Evolutionary conservation across 2,888 invertebrate genomes (phyloP), one percentile per base, ranked within the genome.

Genomic region (Alcis repandata): DNA sequence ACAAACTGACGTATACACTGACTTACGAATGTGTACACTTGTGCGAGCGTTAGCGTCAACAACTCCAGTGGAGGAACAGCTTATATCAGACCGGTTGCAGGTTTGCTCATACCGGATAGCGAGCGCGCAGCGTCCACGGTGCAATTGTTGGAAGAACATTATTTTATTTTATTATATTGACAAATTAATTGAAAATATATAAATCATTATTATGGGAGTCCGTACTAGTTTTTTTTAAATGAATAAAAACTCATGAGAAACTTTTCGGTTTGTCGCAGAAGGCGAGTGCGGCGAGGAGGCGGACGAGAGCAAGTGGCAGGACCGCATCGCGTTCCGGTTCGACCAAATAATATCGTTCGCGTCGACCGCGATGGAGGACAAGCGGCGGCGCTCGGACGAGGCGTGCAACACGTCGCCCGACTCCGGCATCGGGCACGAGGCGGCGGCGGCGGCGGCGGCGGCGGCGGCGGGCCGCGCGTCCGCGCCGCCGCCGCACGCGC

Each of bases 301-400:
- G 75, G 96, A 96, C 86, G 96, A 97, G 88, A 95, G 96, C 77
- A 97, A 97, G 88, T 98, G 98, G 98, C 98, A 98, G 88, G 97
- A 98, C 88, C 96, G 98, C 75, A 97, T 98, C 79, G 97, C 97
- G 86, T 98, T 97, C 75, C 98, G 98, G 59, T 98, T 99, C 94
- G 98, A 98, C 92, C 96, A 98, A 74, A 94, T 98, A 79, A 97
- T 98, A 74, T 98, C 98, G 66, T 97, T 98, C 85, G 98, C 98
- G 53, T 98, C 98, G 43, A 98, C 97, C 15, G 98, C 98, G 82
- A 94, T 98, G 85, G 98, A 97, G 85, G 96, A 97, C 89, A 96
- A 98, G 82, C 95, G 97, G 64, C 95, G 97, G 67, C 95, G 97
- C 67, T 97, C 97, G 43, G 97, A 98, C 89, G 97, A 96, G 76